Base-by-base conservation (phyloP, 2,113 vertebrate genomes). In the Hepsetus odoe region DNA sequence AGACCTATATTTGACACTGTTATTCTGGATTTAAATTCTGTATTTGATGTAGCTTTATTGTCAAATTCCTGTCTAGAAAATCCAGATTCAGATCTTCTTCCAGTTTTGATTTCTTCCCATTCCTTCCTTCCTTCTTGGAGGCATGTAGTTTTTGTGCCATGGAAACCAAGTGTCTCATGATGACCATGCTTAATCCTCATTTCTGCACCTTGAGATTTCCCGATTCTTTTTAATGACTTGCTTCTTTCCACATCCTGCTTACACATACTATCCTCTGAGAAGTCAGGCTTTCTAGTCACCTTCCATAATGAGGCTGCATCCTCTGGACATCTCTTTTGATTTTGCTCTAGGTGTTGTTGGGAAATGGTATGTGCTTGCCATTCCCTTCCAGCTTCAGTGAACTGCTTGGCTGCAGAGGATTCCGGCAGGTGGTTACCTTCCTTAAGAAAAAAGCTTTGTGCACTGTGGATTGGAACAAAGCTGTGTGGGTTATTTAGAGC, bases 261-360 rank as follows among this genome's bases (percentile, higher is more conserved):
- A 24, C 77, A 5, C 9, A 42, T 20, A 0, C 24, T 22, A 1
- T 13, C 44, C 7, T 74, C 42, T 2, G n/a, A 22, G 28, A 1
- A 44, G 28, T 18, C 28, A 26, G 35, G n/a, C 24, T 5, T 66
- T 26, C 72, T 33, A 28, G 24, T 24, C 53, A 16, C 12, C 32
- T 72, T 18, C 0, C 53, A 35, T 10, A n/a, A 10, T 1, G 28
- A 33, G 33, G 69, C 35, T 40, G 14, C 26, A 24, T 22, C 4
- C 26, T 2, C 59, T 10, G 46, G 18, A 33, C 24, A 0, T 0
- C 22, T n/a, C 14, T 22, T 40, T 5, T 28, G 32, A 40, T 24
- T 18, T 3, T 51, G 61, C 35, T 72, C 58, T 65, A 65, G 18
- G 32, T 62, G 69, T 32, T 5, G 70, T 20, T 32, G 73, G 26